These are phyloP conservation scores for Aleiodes alternator DNA, from an alignment of 2,888 invertebrate genomes.

Conservation along the genomic window DNA sequence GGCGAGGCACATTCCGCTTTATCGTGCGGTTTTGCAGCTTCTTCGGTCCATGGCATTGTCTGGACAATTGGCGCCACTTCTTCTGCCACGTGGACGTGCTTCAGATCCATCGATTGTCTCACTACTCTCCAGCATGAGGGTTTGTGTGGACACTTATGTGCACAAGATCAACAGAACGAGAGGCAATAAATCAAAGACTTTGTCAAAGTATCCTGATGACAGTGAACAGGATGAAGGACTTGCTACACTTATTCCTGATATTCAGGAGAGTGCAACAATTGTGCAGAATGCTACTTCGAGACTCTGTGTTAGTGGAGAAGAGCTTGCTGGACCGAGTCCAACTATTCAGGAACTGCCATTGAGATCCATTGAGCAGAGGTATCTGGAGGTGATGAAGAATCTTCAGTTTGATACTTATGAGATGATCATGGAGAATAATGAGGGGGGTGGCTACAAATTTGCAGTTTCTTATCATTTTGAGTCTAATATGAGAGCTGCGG, in stretches of 20 bases:
- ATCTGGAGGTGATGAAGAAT: conserved; percentile 91
- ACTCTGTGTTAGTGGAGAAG: conserved; percentile 64
- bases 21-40: conserved; percentile 89
- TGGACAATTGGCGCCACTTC: conserved; percentile 79
- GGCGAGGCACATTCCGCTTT: conserved; percentile 96
- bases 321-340: conserved; percentile 70
- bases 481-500: conserved; percentile 89
- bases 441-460: conserved; percentile 86
- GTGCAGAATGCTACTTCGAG: conserved; percentile 76
- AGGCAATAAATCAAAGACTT: conserved; percentile 65
- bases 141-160: conserved; percentile 94
- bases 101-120: conserved; percentile 83
- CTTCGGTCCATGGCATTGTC: conserved; percentile 86
- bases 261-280: conserved; percentile 83
- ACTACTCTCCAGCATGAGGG: conserved; percentile 90
- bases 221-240: conserved; percentile 93
- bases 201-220: conserved; percentile 77
- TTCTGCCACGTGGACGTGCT: conserved; percentile 78
- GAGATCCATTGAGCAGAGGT: conserved; percentile 83
- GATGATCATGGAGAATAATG: conserved; percentile 89
- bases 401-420: conserved; percentile 95
- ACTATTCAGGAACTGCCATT: conserved; percentile 76
- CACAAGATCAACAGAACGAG: conserved; percentile 82
- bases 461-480: conserved; percentile 93
- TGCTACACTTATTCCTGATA: conserved; percentile 92